A percentile compares a stretch with the other conserved stretches of the same genome.
Evolutionary conservation across 1,140 invertebrate species (phyloP).

Genomic region (Hyles vespertilio): DNA sequence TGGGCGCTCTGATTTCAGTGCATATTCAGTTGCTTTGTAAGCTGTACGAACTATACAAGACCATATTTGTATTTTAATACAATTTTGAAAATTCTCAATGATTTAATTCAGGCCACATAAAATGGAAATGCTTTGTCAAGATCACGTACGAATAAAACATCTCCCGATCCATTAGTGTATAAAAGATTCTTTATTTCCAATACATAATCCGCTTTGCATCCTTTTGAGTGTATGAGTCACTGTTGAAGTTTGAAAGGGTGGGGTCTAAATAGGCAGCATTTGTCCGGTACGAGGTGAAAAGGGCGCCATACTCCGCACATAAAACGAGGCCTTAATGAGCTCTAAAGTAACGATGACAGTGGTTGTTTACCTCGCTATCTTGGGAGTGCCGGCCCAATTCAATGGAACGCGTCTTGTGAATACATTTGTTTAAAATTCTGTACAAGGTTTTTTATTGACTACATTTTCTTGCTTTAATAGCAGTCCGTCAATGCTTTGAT

Average conservation of each 20-base stretch:
- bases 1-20: too few species aligned
- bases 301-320: constrained; percentile 9
- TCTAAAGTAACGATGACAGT: constrained; percentile 18
- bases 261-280: constrained; percentile 22
- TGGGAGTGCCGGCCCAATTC: constrained; percentile 5
- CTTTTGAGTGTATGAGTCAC: constrained; percentile 16
- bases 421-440: not conserved
- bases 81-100: too few species aligned
- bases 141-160: too few species aligned
- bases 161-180: constrained; percentile 6
- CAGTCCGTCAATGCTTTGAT: too few species aligned
- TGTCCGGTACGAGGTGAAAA: constrained; percentile 21
- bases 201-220: constrained; percentile 13
- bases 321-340: constrained; percentile 18
- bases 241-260: constrained; percentile 15
- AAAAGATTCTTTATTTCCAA: constrained; percentile 15
- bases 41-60: too few species aligned
- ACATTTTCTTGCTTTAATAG: too few species aligned
- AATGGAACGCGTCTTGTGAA: not conserved
- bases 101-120: too few species aligned
- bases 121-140: too few species aligned
- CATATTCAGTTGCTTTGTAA: too few species aligned
- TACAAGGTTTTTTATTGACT: not conserved
- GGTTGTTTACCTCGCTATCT: constrained; percentile 4
- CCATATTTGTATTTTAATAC: too few species aligned